These are phyloP conservation scores for Tragelaphus eurycerus DNA, from an alignment of 2,797 vertebrate species.

Conservation along the genomic window DNA sequence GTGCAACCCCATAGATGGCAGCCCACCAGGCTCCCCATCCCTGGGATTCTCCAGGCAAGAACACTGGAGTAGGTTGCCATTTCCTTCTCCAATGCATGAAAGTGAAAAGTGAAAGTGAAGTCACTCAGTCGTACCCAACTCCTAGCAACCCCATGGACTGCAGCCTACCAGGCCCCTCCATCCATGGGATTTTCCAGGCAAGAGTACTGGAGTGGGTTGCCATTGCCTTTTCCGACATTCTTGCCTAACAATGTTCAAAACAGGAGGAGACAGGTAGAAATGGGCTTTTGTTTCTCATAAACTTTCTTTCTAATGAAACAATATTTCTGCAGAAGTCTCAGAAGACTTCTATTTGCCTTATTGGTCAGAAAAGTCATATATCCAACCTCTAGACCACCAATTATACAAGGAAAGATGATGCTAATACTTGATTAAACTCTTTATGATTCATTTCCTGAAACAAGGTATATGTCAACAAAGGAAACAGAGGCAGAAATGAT, in stretches of 20 bases:
- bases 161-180: too few relatives aligned
- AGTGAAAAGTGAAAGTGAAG: too few relatives aligned
- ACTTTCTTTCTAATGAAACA: background rate
- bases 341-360: background rate
- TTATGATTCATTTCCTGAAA: background rate
- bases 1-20: too few relatives aligned
- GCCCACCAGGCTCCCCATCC: too few relatives aligned
- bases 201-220: too few relatives aligned
- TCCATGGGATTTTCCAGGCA: too few relatives aligned
- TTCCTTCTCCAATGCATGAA: too few relatives aligned
- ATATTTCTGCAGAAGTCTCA: background rate
- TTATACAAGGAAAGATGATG: background rate
- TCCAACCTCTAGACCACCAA: background rate
- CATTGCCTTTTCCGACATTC: background rate
- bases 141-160: too few relatives aligned
- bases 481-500: background rate
- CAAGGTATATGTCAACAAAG: background rate
- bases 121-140: too few relatives aligned
- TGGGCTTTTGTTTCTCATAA: background rate
- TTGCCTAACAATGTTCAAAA: background rate
- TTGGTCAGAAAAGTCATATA: background rate
- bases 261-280: background rate
- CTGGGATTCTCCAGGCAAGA: too few relatives aligned
- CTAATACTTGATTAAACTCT: background rate
- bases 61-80: too few relatives aligned